Evolutionary conservation across 2,113 vertebrate species (phyloP).

Genomic region (Lepidothrix coronata): DNA sequence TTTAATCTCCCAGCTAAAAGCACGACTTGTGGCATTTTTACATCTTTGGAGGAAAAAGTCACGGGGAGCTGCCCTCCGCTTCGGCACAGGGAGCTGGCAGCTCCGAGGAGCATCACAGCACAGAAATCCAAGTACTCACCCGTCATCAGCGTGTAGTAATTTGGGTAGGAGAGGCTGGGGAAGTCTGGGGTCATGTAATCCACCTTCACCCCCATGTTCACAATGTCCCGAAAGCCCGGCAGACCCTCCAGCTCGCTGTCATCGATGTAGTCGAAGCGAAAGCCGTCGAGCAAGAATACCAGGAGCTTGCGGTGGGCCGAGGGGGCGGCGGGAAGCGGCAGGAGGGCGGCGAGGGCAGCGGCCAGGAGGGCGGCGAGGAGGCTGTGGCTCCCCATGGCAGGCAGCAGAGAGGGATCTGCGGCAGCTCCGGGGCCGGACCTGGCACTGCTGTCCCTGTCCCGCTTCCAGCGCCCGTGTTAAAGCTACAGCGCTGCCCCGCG

Average conservation of each 20-base stretch:
- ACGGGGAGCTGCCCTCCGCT: background rate
- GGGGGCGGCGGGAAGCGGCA: background rate
- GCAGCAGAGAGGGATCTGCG: background rate
- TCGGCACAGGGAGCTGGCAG: background rate
- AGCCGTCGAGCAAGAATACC: slow-evolving; percentile 89
- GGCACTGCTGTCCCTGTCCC: slow-evolving; percentile 10
- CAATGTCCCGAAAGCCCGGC: slow-evolving; percentile 83
- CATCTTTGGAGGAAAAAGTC: background rate
- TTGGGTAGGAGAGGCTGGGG: slow-evolving; percentile 91
- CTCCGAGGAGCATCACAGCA: background rate
- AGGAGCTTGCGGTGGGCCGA: slow-evolving; percentile 76
- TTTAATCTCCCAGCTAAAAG: background rate
- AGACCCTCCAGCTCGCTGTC: slow-evolving; percentile 77
- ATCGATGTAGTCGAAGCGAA: slow-evolving; percentile 90
- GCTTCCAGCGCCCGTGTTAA: slow-evolving; percentile 64
- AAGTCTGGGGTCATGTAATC: slow-evolving; percentile 95
- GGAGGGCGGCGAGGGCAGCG: slow-evolving; percentile 6
- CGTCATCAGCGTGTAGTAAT: slow-evolving; percentile 95
- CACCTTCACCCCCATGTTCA: slow-evolving; percentile 86
- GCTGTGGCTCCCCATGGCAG: slow-evolving; percentile 46
- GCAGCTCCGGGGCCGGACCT: slow-evolving; percentile 44
- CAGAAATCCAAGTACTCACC: slow-evolving; percentile 73
- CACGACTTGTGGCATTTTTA: background rate
- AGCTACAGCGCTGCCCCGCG: slow-evolving; percentile 58
- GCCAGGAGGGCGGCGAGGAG: slow-evolving; percentile 36